A percentile compares a stretch with the other conserved stretches of the same genome.
These are phyloP conservation scores for Micrasema minimum DNA, from an alignment of 1,140 invertebrate genomes.

Conservation along the genomic window DNA sequence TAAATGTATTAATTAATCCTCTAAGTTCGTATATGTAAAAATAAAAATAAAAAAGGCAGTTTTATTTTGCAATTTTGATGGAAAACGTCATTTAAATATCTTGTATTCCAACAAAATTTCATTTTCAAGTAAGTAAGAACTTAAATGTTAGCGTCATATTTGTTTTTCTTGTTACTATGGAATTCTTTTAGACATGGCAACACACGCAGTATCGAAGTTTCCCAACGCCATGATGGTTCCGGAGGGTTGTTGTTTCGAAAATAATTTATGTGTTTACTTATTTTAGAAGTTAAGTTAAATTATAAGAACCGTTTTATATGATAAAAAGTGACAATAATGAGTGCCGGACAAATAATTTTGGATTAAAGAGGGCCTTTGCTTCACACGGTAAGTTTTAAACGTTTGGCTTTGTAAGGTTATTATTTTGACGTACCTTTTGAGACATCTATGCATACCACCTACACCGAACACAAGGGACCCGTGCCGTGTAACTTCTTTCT, in stretches of 20 bases:
- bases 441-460: constrained; percentile 27
- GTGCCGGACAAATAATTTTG: constrained; percentile 30
- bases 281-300: constrained; percentile 33
- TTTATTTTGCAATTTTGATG: too few relatives aligned
- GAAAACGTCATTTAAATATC: too few relatives aligned
- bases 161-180: not conserved
- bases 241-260: constrained; percentile 26
- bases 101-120: too few relatives aligned
- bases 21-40: too few relatives aligned
- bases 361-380: constrained; percentile 21
- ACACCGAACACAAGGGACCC: constrained; percentile 17
- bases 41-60: too few relatives aligned
- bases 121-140: too few relatives aligned
- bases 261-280: constrained; percentile 21
- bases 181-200: constrained; percentile 9
- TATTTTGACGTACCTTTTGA: constrained; percentile 33
- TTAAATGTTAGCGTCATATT: too few relatives aligned
- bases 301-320: constrained; percentile 28
- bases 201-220: constrained; percentile 18
- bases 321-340: constrained; percentile 42
- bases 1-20: too few relatives aligned
- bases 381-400: constrained; percentile 36
- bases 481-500: constrained; percentile 20
- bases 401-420: constrained; percentile 41
- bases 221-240: constrained; percentile 24